Conservation (phyloP, 2,113 vertebrate genomes). For the Datnioides undecimradiatus region DNA sequence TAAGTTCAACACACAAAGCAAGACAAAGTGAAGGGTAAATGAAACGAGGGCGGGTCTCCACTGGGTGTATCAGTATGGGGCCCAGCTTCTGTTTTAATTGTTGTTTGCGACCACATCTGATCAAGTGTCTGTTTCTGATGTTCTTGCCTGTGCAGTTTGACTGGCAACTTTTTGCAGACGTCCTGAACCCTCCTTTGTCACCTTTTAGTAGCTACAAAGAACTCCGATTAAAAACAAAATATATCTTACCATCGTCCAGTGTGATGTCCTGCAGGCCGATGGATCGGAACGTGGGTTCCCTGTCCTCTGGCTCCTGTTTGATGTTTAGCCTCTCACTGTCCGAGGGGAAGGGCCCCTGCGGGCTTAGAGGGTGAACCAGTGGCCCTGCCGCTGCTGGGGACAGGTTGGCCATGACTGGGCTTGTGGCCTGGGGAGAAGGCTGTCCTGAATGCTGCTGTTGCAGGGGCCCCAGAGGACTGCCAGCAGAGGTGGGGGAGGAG, state of each 20-base stretch:
- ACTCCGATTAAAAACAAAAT: slow-evolving; percentile 14
- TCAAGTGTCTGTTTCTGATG: background rate
- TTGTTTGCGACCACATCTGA: background rate
- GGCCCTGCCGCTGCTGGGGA: slow-evolving; percentile 79
- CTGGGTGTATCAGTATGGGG: background rate
- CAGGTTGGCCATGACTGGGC: slow-evolving; percentile 86
- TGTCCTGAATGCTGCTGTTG: slow-evolving; percentile 87
- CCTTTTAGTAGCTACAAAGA: background rate
- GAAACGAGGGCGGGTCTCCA: background rate
- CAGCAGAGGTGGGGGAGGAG: slow-evolving; percentile 84
- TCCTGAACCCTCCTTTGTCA: background rate
- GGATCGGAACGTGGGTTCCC: slow-evolving; percentile 92
- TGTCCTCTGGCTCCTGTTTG: slow-evolving; percentile 95
- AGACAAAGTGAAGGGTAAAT: background rate
- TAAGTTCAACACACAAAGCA: background rate
- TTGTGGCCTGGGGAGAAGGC: slow-evolving; percentile 90
- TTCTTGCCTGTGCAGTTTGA: background rate
- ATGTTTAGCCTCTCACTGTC: slow-evolving; percentile 88
- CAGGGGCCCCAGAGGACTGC: slow-evolving; percentile 84
- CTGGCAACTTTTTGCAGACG: background rate
- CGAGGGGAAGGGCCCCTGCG: slow-evolving; percentile 85
- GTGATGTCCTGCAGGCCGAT: slow-evolving; percentile 99
- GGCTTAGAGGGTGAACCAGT: slow-evolving; percentile 87
- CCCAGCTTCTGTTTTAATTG: background rate
- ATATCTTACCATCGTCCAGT: slow-evolving; percentile 94